Evolutionary conservation across 2,888 invertebrate genomes (phyloP), one percentile per base, ranked within the genome.

Genomic region (Diogma glabrata): DNA sequence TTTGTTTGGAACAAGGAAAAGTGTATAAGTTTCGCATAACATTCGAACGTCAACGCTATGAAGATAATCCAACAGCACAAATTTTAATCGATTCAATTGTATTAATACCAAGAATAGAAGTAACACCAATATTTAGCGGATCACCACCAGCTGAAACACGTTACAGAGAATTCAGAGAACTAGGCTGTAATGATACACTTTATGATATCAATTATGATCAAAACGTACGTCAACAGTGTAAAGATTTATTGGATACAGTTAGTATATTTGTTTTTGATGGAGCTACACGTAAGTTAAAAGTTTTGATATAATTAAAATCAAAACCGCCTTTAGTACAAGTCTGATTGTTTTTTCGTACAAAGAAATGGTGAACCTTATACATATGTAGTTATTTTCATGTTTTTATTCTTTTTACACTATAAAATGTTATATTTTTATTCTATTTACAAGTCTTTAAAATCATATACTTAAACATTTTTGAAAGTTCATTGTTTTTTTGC

Each of bases 31-130:
- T 99, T 53, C 75, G 82, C 47, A 72, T 99, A 50, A 83, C 87
- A 60, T 87, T 99, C 64, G 82, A 81, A 53, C 80, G 84, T 52
- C 89, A 87, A 63, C 82, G 81, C 55, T 75, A 78, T 50, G 72
- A 75, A 53, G 78, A 81, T 45, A 82, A 83, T 52, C 84, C 90
- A 9, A 81, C 88, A 33, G 91, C 93, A 3, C 85, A 89, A 4
- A 83, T 95, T 56, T 77, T 96, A 54, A 87, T 99, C 55, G 99
- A 99, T 72, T 95, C 96, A 10, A 84, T 85, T 49, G 83, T 84
- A 12, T 71, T 95, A 26, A 79, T 89, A 59, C 92, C 93, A 3
- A 80, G 81, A 56, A 79, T 87, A 58, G 84, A 87, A 52, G 77
- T 77, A 26, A 77, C 89, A 47, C 84, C 88, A 36, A 86, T 91